These are phyloP conservation scores for Saturnia japonica DNA, from an alignment of 2,888 invertebrate species.

Conservation along the genomic window DNA sequence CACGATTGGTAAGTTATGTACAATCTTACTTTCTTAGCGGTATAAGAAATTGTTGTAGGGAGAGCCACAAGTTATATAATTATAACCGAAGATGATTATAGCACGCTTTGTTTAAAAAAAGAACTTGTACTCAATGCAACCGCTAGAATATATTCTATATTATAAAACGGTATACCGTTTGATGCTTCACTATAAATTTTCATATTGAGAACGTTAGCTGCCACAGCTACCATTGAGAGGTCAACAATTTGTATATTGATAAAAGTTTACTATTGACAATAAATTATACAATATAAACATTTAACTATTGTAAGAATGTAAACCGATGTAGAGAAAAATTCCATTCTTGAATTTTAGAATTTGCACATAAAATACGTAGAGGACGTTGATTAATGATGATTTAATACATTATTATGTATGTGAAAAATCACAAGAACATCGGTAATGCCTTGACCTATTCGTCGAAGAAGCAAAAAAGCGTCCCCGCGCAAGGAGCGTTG, in stretches of 20 bases:
- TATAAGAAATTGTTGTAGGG: background rate
- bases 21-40: background rate
- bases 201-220: background rate
- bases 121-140: background rate
- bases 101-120: background rate
- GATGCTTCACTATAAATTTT: background rate
- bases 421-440: background rate
- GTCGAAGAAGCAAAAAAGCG: background rate
- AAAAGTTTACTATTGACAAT: background rate
- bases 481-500: background rate
- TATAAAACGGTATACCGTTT: too few relatives aligned
- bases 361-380: background rate
- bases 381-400: background rate
- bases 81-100: background rate
- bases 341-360: background rate
- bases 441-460: conserved; percentile 3
- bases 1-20: background rate
- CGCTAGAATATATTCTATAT: too few relatives aligned
- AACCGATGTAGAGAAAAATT: background rate
- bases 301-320: background rate
- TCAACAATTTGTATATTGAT: background rate
- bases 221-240: background rate
- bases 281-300: background rate
- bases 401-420: background rate
- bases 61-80: too few relatives aligned